A percentile compares a stretch with the other conserved stretches of the same genome.
These are phyloP conservation scores for Porites cylindrica DNA, from an alignment of 92 coral and sea anemone species.

Conservation along the genomic window DNA sequence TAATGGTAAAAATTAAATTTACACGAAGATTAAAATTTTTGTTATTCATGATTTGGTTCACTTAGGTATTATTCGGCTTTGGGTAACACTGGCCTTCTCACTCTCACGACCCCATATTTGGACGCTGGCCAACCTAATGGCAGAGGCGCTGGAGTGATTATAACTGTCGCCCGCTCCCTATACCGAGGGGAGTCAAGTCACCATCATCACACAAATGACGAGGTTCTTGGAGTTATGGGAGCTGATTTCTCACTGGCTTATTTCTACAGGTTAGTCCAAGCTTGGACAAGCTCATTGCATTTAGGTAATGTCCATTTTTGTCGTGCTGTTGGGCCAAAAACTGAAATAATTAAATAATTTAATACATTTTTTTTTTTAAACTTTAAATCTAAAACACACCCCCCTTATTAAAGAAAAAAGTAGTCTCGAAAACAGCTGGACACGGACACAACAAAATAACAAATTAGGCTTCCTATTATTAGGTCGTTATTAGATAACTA, in stretches of 20 bases:
- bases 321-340: too few species aligned
- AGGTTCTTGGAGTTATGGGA: conserved; percentile 71
- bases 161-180: conserved; percentile 55
- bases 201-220: conserved; percentile 24
- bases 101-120: conserved; percentile 71
- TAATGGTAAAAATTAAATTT: too few species aligned
- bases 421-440: too few species aligned
- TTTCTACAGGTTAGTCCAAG: conserved; percentile 58
- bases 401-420: too few species aligned
- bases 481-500: too few species aligned
- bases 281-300: too few species aligned
- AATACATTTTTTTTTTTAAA: too few species aligned
- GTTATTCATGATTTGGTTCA: not conserved
- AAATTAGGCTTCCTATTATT: too few species aligned
- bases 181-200: conserved; percentile 26
- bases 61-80: conserved; percentile 65
- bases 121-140: conserved; percentile 52
- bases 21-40: not conserved
- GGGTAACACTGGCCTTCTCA: conserved; percentile 43
- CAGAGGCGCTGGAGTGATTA: conserved; percentile 70
- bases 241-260: conserved; percentile 69
- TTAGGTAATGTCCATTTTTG: too few species aligned
- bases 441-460: too few species aligned
- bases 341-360: too few species aligned
- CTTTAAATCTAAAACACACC: too few species aligned